A percentile compares a stretch with the other conserved stretches of the same genome.
Evolutionary conservation across 1,140 invertebrate genomes (phyloP).

Genomic region (Periplaneta americana): DNA sequence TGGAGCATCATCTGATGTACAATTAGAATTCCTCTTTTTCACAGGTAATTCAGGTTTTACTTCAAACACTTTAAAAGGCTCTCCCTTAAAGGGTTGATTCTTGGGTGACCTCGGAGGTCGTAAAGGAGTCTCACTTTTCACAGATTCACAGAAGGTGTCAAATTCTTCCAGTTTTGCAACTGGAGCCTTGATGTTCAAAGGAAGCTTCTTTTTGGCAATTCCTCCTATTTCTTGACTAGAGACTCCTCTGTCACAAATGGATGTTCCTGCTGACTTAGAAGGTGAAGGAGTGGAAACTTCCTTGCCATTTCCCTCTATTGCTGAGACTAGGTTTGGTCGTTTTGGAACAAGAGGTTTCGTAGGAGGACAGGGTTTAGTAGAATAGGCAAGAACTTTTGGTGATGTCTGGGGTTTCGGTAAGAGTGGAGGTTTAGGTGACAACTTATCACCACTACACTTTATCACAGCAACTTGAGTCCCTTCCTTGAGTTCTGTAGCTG

Average conservation of each 20-base stretch:
- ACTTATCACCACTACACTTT: neutral
- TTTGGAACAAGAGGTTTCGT: neutral
- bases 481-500: neutral
- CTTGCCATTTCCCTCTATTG: neutral
- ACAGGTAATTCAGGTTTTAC: neutral
- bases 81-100: neutral
- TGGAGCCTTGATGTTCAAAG: slow-evolving; percentile 4
- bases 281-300: neutral
- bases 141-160: neutral
- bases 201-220: neutral
- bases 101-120: slow-evolving; percentile 17
- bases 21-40: neutral
- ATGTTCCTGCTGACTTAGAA: too few species aligned
- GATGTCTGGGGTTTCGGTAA: slow-evolving; percentile 12
- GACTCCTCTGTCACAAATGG: too few species aligned
- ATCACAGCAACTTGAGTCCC: neutral
- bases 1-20: neutral
- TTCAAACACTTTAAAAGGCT: neutral
- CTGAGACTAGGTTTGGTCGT: neutral
- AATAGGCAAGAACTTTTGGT: neutral
- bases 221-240: neutral
- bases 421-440: slow-evolving; percentile 10
- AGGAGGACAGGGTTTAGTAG: neutral
- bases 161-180: slow-evolving; percentile 11
- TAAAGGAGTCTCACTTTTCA: slow-evolving; percentile 1